These are phyloP conservation scores for Agrotis puta DNA, from an alignment of 2,888 invertebrate species.

Conservation along the genomic window DNA sequence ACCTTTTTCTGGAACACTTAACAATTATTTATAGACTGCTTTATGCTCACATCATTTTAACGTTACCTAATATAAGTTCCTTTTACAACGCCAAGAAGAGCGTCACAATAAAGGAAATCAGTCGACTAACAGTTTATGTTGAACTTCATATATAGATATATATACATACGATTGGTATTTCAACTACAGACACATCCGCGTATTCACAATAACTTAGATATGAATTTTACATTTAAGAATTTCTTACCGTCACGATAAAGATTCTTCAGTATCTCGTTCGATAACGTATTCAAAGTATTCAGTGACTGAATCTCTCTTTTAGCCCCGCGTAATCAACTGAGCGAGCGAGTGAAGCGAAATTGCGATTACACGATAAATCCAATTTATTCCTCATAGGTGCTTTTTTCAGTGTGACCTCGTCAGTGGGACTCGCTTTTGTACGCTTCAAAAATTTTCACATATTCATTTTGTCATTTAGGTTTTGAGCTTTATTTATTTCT, in stretches of 20 bases:
- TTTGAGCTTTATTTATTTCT: conserved; percentile 44
- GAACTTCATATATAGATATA: conserved; percentile 1
- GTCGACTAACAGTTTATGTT: not conserved
- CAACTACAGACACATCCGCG: not conserved
- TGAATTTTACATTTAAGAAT: conserved; percentile 45
- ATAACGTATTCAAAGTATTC: conserved; percentile 78
- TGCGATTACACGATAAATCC: conserved; percentile 84
- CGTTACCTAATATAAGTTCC: not conserved
- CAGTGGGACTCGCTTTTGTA: conserved; percentile 70
- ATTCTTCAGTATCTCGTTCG: conserved; percentile 66
- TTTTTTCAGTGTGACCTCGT: conserved; percentile 72
- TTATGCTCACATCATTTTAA: not conserved
- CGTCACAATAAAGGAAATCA: not conserved
- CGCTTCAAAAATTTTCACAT: conserved; percentile 73
- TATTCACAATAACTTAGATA: conserved; percentile 32
- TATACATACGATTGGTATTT: not conserved
- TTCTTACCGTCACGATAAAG: conserved; percentile 42
- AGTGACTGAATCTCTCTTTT: conserved; percentile 75
- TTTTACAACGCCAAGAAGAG: conserved; percentile 12
- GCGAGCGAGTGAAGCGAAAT: conserved; percentile 79
- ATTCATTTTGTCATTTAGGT: conserved; percentile 67
- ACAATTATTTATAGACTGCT: conserved; percentile 15
- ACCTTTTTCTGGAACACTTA: conserved; percentile 14
- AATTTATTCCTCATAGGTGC: conserved; percentile 78
- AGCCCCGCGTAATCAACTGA: conserved; percentile 78